Conservation (phyloP, 2,113 vertebrate species). For the Phodopus roborovskii region DNA sequence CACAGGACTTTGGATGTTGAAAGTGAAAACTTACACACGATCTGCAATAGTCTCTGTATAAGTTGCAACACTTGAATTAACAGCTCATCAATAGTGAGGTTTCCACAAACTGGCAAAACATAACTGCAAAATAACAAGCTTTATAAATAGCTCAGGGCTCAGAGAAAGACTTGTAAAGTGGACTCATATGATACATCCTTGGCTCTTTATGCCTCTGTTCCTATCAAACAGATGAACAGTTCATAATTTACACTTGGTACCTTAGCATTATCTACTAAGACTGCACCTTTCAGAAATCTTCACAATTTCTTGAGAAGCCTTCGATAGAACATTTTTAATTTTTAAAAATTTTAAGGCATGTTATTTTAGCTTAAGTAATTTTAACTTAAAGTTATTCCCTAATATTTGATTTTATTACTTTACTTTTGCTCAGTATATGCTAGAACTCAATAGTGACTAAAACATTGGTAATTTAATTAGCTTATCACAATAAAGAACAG, state of each 20-base stretch:
- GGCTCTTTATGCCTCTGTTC: neutral
- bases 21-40: neutral
- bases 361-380: neutral
- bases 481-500: neutral
- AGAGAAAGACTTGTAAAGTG: neutral
- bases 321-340: neutral
- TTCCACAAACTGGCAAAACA: neutral
- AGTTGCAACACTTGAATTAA: neutral
- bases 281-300: neutral
- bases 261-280: neutral
- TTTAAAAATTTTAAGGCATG: neutral
- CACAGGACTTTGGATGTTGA: neutral
- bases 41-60: neutral
- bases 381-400: neutral
- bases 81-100: neutral
- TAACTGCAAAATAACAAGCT: neutral
- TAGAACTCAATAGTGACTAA: neutral
- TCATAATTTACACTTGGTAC: neutral
- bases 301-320: neutral
- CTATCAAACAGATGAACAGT: neutral
- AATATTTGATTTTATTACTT: neutral
- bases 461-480: neutral
- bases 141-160: neutral
- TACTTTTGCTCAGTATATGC: neutral
- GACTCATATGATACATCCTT: neutral